Percentiles rank a stretch among this genome's conserved stretches.
phyloP scores from a whole-genome alignment of 2,113 vertebrate genomes.

The Bucco capensis region DNA sequence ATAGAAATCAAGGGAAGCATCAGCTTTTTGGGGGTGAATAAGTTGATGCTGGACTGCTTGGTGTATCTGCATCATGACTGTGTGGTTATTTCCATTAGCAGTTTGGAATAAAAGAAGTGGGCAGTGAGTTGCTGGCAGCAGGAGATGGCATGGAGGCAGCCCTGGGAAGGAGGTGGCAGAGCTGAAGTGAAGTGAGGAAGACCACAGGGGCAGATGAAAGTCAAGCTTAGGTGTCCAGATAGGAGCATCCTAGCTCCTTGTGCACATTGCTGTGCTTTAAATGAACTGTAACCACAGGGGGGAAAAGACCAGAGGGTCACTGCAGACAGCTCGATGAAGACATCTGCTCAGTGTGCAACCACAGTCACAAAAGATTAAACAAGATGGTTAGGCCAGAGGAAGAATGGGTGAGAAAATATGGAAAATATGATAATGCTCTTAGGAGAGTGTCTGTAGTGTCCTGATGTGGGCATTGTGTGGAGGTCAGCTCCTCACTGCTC shows the following conservation, averaged over 20 bases:
- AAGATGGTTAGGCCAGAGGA: neutral
- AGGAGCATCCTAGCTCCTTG: neutral
- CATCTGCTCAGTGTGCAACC: constrained; percentile 6
- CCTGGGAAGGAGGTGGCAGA: neutral
- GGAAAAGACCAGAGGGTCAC: neutral
- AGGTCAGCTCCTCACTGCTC: neutral
- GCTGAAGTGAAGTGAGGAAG: neutral
- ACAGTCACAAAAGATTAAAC: constrained; percentile 1
- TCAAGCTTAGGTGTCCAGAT: fast-evolving
- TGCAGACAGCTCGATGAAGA: neutral
- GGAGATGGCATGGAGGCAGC: neutral
- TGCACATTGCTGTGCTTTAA: neutral
- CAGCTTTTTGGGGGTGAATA: neutral
- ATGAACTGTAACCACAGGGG: neutral
- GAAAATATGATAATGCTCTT: neutral
- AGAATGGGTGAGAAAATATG: neutral
- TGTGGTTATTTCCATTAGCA: neutral
- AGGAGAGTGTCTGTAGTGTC: neutral
- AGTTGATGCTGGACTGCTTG: neutral
- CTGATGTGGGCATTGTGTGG: neutral
- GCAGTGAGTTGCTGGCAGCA: neutral
- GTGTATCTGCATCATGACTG: neutral
- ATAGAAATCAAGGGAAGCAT: neutral
- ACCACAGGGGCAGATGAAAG: neutral
- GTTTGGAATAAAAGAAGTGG: neutral